phyloP scores from a whole-genome alignment of 2,797 vertebrate species.

The Anabas testudineus region DNA sequence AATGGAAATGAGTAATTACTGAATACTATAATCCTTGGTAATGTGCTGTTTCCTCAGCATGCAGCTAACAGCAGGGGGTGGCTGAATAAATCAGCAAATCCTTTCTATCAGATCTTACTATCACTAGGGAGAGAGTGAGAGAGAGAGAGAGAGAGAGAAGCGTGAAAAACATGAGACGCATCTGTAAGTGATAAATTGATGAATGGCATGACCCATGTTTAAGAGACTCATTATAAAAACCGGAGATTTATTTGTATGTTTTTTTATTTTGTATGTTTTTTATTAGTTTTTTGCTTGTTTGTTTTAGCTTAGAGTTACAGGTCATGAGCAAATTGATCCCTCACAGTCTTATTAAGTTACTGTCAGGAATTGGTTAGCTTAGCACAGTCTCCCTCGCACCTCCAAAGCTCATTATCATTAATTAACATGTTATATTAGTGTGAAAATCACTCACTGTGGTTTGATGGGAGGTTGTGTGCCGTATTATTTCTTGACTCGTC shows the following conservation, averaged over 20 bases:
- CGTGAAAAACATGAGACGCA: not conserved
- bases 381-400: not conserved
- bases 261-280: too few relatives aligned
- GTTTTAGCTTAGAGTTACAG: too few relatives aligned
- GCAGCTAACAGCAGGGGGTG: conserved; percentile 48
- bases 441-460: too few relatives aligned
- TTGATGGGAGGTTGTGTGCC: too few relatives aligned
- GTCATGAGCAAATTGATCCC: too few relatives aligned
- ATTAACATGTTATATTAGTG: not conserved
- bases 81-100: conserved; percentile 52
- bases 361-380: too few relatives aligned
- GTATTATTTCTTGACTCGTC: too few relatives aligned
- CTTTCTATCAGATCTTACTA: conserved; percentile 40
- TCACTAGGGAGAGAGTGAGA: conserved; percentile 4
- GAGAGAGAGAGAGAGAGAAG: not conserved
- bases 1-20: conserved; percentile 53
- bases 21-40: conserved; percentile 46
- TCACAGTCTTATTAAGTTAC: too few relatives aligned
- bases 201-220: conserved; percentile 17
- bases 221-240: not conserved
- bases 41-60: conserved; percentile 54
- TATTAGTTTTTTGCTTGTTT: too few relatives aligned
- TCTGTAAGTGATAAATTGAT: conserved; percentile 32
- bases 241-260: too few relatives aligned
- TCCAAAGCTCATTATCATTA: not conserved